Base-by-base conservation (phyloP, 64 coral and sea anemone genomes). In the Stichodactyla mertensii region DNA sequence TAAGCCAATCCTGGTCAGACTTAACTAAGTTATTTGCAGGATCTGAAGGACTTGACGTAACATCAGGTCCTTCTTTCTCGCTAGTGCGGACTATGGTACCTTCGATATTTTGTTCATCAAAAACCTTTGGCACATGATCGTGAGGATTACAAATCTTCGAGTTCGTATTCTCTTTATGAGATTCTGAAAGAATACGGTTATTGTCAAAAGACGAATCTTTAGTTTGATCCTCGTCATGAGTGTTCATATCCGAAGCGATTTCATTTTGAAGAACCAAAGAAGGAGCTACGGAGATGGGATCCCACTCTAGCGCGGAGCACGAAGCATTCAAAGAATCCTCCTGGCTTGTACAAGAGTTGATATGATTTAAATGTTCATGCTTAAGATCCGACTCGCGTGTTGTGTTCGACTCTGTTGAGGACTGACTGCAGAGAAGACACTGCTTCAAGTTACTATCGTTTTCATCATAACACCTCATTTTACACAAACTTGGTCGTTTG, bases 301-400 rank as follows among this genome's bases (percentile, higher is more conserved):
- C 78, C 78, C 78, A 81, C 54, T 81, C 78, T 53, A 81, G 78
- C 15, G 78, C 36, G 36, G 36, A 81, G 16, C 36, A 6, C 4
- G 78, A 81, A 19, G 14, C 36, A 55, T 81, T 81, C 2, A 55
- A 20, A 81, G 53, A 53, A 55, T 81, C 78, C 19, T 81, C 78
- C 19, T 81, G 78, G 54, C 78, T 81, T 53, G 78, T 81, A 55
- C 78, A 53, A 55, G n/a, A 81, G 53, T 52, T 81, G 10, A 81
- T 81, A 19, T 81, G 78, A 53, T 79, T 4, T 52, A 52, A 14
- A 45, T 52, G 53, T 7, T 81, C 78, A 15, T 52, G 14, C 12
- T 81, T 74, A 12, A 23, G 1, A 2, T 74, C 69, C 11, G 69
- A 74, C 23, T 74, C 69, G 23, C 69, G 78, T 55, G 78, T 81